Percentiles rank a stretch among this genome's conserved stretches.
These are phyloP conservation scores for Taenioides sp. DNA, from an alignment of 2,797 vertebrate genomes.

Conservation along the genomic window DNA sequence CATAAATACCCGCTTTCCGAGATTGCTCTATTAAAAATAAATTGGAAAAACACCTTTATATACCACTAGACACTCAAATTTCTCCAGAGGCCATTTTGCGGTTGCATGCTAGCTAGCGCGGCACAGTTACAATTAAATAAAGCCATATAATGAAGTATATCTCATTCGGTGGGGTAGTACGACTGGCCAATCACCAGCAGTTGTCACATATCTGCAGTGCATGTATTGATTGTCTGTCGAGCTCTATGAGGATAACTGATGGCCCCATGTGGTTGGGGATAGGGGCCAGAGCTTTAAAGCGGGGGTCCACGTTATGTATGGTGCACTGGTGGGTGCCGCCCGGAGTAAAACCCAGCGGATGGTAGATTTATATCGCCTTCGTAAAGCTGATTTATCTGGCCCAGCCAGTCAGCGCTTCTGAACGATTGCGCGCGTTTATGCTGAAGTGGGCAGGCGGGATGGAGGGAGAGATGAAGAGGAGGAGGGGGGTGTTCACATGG, in stretches of 20 bases:
- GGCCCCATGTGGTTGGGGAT: constrained; percentile 3
- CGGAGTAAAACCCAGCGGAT: constrained; percentile 21
- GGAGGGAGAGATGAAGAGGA: background rate
- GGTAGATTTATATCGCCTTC: constrained; percentile 50
- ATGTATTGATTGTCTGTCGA: constrained; percentile 56
- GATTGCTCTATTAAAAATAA: constrained; percentile 33
- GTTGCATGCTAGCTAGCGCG: constrained; percentile 11
- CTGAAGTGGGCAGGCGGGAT: constrained; percentile 10
- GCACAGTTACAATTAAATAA: constrained; percentile 49
- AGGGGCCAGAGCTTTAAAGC: background rate
- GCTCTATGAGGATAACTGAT: constrained; percentile 48
- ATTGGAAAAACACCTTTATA: constrained; percentile 19
- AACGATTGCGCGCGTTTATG: constrained; percentile 30
- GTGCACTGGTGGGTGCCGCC: background rate
- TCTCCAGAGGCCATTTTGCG: constrained; percentile 42
- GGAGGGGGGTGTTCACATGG: background rate
- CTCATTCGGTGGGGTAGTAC: constrained; percentile 49
- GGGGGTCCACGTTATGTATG: background rate
- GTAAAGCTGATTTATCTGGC: constrained; percentile 55
- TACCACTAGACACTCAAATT: constrained; percentile 16
- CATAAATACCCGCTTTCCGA: constrained; percentile 18
- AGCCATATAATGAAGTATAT: constrained; percentile 60
- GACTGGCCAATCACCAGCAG: constrained; percentile 45
- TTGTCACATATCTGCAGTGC: constrained; percentile 46
- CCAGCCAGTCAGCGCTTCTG: constrained; percentile 37